Evolutionary conservation across 1,140 invertebrate genomes (phyloP), one percentile per base, ranked within the genome.

Genomic region (Formica selysi): DNA sequence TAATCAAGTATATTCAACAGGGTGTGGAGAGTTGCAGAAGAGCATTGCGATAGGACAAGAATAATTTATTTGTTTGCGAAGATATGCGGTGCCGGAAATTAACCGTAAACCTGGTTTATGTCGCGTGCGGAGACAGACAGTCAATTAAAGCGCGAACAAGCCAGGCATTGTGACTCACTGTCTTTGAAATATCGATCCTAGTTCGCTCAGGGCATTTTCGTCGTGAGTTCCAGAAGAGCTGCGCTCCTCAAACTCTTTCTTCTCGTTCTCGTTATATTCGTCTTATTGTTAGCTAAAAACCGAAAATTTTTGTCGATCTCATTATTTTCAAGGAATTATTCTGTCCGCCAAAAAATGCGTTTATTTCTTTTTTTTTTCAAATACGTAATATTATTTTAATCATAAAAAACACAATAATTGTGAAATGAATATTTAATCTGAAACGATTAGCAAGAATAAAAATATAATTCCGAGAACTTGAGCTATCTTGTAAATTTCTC

Each of bases 131-230:
- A 73, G 13, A 73, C 26, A 36, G 54, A 78, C 38, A 36, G 36
- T 32, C 51, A 74, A 74, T 73, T 74, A 44, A 74, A 74, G 13
- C 38, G 26, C 41, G 29, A 61, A 59, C 67, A 81, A 79, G 22
- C 36, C 48, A 8, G 41, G 54, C 26, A 41, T 81, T 22, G 44
- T 73, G 51, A 81, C 51, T 71, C 67, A 71, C 13, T 38, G 51
- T 81, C 51, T 83, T 83, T 26, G 54, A 10, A 13, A 38, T 73
- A 83, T 83, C 57, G 68, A 83, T 83, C 68, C 13, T 41, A 36
- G 19, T 61, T 73, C 13, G 26, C 8, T 38, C n/a, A 48, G n/a
- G 13, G 22, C 61, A 48, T 44, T 79, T 26, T 71, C 3, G 16
- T 13, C 48, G 1, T 59, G 19, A 16, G 71, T 81, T 71, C 26